phyloP scores from a whole-genome alignment of 1,140 invertebrate species.

The Hyposmocoma kahamanoa region DNA sequence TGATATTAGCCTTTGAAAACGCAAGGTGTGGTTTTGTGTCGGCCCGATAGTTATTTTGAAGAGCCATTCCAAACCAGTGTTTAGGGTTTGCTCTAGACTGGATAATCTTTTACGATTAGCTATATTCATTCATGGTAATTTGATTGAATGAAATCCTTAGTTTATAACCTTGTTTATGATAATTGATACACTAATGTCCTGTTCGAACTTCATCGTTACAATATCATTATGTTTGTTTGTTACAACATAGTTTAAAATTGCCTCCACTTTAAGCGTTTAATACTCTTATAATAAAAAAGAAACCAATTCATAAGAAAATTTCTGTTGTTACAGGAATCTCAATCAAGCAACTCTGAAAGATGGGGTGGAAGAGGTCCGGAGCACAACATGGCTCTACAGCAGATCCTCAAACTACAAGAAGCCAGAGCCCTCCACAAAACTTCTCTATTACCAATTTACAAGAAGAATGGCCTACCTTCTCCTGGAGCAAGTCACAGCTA shows the following conservation, averaged over 20 bases:
- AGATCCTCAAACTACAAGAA: constrained; percentile 65
- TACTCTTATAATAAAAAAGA: too few relatives aligned
- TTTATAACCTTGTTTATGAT: constrained; percentile 14
- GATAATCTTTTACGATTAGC: constrained; percentile 47
- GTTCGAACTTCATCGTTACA: too few relatives aligned
- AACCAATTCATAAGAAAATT: too few relatives aligned
- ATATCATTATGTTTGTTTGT: too few relatives aligned
- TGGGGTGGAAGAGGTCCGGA: constrained; percentile 57
- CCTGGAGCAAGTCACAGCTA: constrained; percentile 39
- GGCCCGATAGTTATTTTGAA: constrained; percentile 56
- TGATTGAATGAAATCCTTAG: constrained; percentile 13
- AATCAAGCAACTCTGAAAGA: constrained; percentile 56
- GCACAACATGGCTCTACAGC: constrained; percentile 62
- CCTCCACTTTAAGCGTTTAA: too few relatives aligned
- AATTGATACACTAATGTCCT: neutral
- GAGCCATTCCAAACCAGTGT: constrained; percentile 52
- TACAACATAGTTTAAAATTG: too few relatives aligned
- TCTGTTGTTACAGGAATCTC: constrained; percentile 64
- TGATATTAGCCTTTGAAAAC: constrained; percentile 72
- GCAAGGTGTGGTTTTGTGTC: constrained; percentile 66
- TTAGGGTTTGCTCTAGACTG: constrained; percentile 47
- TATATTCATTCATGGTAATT: constrained; percentile 29
- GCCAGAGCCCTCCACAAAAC: constrained; percentile 64
- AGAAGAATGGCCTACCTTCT: constrained; percentile 58
- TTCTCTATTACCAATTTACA: constrained; percentile 62